These are phyloP conservation scores for Coracias cyanogaster DNA, from an alignment of 2,797 vertebrate species.

Conservation along the genomic window DNA sequence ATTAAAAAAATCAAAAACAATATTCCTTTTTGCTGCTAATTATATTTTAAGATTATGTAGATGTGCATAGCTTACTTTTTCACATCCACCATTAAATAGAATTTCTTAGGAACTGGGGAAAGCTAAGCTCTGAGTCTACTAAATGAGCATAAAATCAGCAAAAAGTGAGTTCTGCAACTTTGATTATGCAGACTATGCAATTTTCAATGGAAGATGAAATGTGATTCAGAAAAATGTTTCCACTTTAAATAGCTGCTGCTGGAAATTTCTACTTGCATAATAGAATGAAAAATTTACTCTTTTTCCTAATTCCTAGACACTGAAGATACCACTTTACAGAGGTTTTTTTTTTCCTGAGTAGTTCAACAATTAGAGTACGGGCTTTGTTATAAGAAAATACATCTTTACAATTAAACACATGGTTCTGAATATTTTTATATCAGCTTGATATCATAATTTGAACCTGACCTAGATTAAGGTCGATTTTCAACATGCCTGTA, in stretches of 20 bases:
- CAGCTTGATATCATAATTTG: not conserved
- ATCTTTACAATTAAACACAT: not conserved
- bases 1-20: not conserved
- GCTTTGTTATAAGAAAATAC: not conserved
- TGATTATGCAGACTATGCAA: not conserved
- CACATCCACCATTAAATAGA: not conserved
- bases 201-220: not conserved
- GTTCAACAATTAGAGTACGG: not conserved
- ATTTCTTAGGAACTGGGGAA: not conserved
- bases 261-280: not conserved
- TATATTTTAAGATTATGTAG: not conserved
- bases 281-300: not conserved
- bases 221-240: not conserved
- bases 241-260: not conserved
- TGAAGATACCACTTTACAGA: not conserved
- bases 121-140: not conserved
- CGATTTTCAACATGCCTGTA: not conserved
- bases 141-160: not conserved
- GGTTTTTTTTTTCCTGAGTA: not conserved
- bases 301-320: not conserved
- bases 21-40: not conserved
- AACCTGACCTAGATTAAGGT: not conserved
- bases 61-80: not conserved
- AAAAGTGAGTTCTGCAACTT: not conserved
- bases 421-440: not conserved